These are phyloP conservation scores for Haliaeetus leucogaster DNA, from an alignment of 2,113 vertebrate genomes.

Conservation along the genomic window DNA sequence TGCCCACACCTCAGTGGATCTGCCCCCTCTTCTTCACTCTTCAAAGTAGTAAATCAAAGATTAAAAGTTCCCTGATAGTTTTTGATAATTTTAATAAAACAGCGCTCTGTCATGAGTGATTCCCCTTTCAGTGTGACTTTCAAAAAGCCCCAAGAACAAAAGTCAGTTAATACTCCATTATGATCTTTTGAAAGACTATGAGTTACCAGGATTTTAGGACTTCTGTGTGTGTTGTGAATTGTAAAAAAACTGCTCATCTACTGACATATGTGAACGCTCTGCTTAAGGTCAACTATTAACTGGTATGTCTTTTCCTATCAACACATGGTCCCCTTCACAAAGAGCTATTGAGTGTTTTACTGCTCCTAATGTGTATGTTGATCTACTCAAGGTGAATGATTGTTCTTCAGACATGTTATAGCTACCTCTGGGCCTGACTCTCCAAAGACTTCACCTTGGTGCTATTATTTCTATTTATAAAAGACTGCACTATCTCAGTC, in stretches of 20 bases:
- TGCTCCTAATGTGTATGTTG: background rate
- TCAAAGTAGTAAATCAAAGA: background rate
- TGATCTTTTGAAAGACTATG: background rate
- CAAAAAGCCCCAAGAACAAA: background rate
- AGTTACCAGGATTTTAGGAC: background rate
- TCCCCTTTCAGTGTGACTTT: background rate
- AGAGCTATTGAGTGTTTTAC: slow-evolving; percentile 57
- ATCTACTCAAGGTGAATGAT: slow-evolving; percentile 37
- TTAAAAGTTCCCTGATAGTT: background rate
- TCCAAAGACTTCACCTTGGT: background rate
- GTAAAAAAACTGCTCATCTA: background rate
- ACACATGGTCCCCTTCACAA: slow-evolving; percentile 54
- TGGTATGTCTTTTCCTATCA: slow-evolving; percentile 49
- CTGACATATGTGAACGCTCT: background rate
- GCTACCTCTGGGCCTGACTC: background rate
- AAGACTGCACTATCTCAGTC: background rate
- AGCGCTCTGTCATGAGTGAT: background rate
- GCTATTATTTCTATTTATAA: background rate
- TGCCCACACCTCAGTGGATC: background rate
- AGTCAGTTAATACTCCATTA: background rate
- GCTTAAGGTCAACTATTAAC: slow-evolving; percentile 43
- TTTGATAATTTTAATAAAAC: background rate
- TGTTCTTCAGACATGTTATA: background rate
- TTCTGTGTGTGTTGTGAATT: background rate
- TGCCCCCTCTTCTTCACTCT: background rate